A percentile compares a stretch with the other conserved stretches of the same genome.
phyloP scores from a whole-genome alignment of 2,797 vertebrate species.

The Fistularia tabacaria region DNA sequence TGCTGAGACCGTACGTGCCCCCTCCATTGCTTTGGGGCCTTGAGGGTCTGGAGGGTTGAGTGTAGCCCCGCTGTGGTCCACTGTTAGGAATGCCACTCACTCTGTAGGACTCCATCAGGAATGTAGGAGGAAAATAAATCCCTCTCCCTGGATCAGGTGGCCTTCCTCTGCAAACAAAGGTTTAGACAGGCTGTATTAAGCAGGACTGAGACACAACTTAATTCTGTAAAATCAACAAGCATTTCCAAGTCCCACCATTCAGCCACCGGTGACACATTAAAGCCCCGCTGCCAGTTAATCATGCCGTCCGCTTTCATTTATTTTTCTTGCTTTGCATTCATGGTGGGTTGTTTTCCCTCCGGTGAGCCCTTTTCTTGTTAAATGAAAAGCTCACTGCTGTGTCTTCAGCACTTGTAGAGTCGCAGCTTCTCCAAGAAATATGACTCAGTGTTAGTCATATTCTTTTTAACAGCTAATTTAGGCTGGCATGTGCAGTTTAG shows the following conservation, averaged over 20 bases:
- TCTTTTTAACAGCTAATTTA: slow-evolving; percentile 20
- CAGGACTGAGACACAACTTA: slow-evolving; percentile 30
- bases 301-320: slow-evolving; percentile 23
- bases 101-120: slow-evolving; percentile 87
- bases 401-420: neutral
- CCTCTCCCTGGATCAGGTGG: slow-evolving; percentile 63
- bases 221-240: slow-evolving; percentile 27
- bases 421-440: slow-evolving; percentile 7
- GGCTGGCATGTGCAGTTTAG: slow-evolving; percentile 9
- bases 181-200: slow-evolving; percentile 48
- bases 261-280: slow-evolving; percentile 30
- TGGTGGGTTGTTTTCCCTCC: slow-evolving; percentile 14
- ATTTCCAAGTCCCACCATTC: slow-evolving; percentile 13
- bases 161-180: slow-evolving; percentile 63
- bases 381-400: slow-evolving; percentile 7
- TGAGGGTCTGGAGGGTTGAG: slow-evolving; percentile 66
- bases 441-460: slow-evolving; percentile 29
- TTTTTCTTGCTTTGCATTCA: slow-evolving; percentile 3
- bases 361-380: slow-evolving; percentile 6
- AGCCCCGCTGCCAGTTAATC: slow-evolving; percentile 12
- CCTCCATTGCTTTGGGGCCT: slow-evolving; percentile 69
- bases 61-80: slow-evolving; percentile 74
- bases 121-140: slow-evolving; percentile 67
- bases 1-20: slow-evolving; percentile 92
- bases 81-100: slow-evolving; percentile 76